Evolutionary conservation across 2,888 invertebrate species (phyloP).

Genomic region (Limnephilus auricula): DNA sequence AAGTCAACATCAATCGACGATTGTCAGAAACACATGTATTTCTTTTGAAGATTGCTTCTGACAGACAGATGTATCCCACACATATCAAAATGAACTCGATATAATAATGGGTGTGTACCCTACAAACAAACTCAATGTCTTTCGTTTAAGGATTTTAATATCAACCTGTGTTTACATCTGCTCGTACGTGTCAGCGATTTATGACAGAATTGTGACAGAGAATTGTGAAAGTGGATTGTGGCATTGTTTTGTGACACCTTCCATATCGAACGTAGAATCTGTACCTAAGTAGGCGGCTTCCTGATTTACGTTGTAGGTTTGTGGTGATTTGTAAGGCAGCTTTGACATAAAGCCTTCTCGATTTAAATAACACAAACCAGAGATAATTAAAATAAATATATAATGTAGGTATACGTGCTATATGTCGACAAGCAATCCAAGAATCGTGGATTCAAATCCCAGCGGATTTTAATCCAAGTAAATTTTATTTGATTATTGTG

Average conservation of each 20-base stretch:
- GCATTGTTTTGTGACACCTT: neutral
- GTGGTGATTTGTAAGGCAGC: neutral
- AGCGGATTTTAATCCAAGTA: no score
- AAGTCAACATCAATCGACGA: neutral
- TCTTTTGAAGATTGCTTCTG: neutral
- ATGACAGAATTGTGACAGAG: neutral
- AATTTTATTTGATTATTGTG: no score
- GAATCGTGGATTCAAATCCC: no score
- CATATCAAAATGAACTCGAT: neutral
- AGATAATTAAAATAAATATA: no score
- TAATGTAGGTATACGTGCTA: no score
- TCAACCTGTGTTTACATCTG: neutral
- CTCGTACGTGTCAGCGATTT: neutral
- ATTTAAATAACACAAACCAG: neutral
- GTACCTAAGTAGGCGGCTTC: neutral
- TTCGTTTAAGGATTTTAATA: neutral
- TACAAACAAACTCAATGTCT: neutral
- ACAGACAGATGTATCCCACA: neutral
- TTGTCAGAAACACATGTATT: neutral
- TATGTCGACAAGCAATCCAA: no score
- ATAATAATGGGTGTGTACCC: neutral
- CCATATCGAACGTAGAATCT: neutral
- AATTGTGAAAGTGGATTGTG: neutral
- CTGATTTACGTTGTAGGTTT: neutral
- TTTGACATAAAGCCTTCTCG: neutral